These are phyloP conservation scores for Alectura lathami DNA, from an alignment of 2,113 vertebrate genomes.

Conservation along the genomic window DNA sequence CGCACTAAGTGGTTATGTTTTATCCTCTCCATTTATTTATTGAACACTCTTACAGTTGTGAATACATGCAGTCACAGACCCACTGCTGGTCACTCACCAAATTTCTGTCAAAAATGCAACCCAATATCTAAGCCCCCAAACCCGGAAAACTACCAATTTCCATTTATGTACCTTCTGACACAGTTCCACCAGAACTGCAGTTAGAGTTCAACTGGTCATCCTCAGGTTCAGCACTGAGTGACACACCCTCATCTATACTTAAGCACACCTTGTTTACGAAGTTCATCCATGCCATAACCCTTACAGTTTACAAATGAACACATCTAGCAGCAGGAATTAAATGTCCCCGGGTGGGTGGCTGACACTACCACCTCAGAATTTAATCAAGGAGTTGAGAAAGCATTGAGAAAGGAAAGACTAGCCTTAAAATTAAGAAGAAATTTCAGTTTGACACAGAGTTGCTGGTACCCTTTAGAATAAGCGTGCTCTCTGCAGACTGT, in stretches of 20 bases:
- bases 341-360: neutral
- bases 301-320: neutral
- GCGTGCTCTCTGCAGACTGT: neutral
- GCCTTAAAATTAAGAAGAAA: neutral
- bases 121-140: neutral
- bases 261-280: neutral
- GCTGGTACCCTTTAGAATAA: neutral
- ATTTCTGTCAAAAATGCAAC: neutral
- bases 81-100: neutral
- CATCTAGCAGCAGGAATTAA: neutral
- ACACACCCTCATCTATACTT: neutral
- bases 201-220: neutral
- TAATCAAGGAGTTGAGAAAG: neutral
- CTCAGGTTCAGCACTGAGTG: neutral
- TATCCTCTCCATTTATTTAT: neutral
- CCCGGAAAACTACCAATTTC: neutral
- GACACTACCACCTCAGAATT: neutral
- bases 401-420: neutral
- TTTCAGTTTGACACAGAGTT: neutral
- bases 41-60: accelerated
- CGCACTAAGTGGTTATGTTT: neutral
- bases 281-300: neutral
- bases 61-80: neutral
- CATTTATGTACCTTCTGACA: neutral
- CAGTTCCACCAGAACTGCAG: neutral